phyloP scores from a whole-genome alignment of 2,797 vertebrate species.

The Austrolebias charrua region DNA sequence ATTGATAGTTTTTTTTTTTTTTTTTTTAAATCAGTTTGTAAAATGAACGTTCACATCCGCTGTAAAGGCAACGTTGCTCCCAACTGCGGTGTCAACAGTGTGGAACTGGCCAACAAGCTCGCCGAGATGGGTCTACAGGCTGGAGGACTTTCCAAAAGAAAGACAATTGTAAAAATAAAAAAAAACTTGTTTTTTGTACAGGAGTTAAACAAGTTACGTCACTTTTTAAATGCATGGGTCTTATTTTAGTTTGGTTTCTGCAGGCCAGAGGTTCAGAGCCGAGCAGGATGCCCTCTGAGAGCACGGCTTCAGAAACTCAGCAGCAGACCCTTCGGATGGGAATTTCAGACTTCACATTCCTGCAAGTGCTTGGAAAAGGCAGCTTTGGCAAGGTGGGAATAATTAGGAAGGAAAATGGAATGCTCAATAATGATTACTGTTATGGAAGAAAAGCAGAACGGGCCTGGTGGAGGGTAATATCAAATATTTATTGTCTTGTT shows the following conservation, averaged over 20 bases:
- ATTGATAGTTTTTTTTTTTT: constrained; percentile 7
- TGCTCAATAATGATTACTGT: constrained; percentile 2
- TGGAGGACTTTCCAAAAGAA: constrained; percentile 81
- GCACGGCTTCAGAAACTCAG: neutral
- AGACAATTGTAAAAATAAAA: constrained; percentile 68
- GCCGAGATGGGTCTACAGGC: constrained; percentile 94
- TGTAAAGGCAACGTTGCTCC: constrained; percentile 94
- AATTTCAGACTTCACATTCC: constrained; percentile 88
- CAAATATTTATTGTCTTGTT: neutral
- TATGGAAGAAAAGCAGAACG: neutral
- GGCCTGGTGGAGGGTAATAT: neutral
- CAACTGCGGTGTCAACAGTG: constrained; percentile 93
- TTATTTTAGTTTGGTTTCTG: neutral
- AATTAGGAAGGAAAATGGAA: neutral
- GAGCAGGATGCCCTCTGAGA: constrained; percentile 22
- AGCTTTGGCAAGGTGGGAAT: constrained; percentile 95
- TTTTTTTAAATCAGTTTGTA: constrained; percentile 84
- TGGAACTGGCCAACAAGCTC: constrained; percentile 90
- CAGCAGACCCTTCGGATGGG: constrained; percentile 69
- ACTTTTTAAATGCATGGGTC: neutral
- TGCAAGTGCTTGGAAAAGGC: constrained; percentile 95
- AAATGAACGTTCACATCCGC: constrained; percentile 96
- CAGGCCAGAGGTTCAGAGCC: constrained; percentile 29
- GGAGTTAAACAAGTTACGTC: neutral
- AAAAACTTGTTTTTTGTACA: neutral